Evolutionary conservation across 2,888 invertebrate genomes (phyloP).

Genomic region (Thera britannica): DNA sequence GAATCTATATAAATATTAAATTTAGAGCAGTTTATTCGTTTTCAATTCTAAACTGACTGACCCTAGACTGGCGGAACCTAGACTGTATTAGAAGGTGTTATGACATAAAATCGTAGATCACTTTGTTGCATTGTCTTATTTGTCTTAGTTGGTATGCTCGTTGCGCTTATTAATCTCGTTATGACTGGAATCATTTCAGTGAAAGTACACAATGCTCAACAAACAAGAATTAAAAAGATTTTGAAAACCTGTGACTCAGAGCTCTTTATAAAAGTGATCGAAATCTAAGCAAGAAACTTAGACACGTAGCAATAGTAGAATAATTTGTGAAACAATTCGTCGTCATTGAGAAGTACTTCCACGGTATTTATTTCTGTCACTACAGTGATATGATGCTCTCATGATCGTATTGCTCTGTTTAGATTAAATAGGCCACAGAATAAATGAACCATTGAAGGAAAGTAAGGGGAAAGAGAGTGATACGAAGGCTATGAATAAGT

Average conservation of each 20-base stretch:
- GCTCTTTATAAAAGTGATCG: neutral
- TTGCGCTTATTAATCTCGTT: slow-evolving; percentile 45
- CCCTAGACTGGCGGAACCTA: neutral
- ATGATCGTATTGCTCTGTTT: too few species aligned
- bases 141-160: slow-evolving; percentile 38
- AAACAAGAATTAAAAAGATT: neutral
- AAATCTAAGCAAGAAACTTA: neutral
- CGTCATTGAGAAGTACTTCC: too few species aligned
- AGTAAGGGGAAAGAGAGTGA: too few species aligned
- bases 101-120: slow-evolving; percentile 8
- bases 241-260: neutral
- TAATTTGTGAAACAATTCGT: too few species aligned
- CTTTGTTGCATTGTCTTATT: slow-evolving; percentile 26
- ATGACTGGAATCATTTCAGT: slow-evolving; percentile 39
- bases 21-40: slow-evolving; percentile 1
- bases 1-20: slow-evolving; percentile 24
- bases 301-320: too few species aligned
- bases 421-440: too few species aligned
- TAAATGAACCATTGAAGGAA: too few species aligned
- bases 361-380: too few species aligned
- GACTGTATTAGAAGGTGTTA: slow-evolving; percentile 10
- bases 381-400: too few species aligned
- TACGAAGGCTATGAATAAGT: too few species aligned
- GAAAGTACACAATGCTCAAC: slow-evolving; percentile 36
- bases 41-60: slow-evolving; percentile 7